Evolutionary conservation across 53 echinoderm and acorn worm species (phyloP).

Genomic region (Stichopus horrens): DNA sequence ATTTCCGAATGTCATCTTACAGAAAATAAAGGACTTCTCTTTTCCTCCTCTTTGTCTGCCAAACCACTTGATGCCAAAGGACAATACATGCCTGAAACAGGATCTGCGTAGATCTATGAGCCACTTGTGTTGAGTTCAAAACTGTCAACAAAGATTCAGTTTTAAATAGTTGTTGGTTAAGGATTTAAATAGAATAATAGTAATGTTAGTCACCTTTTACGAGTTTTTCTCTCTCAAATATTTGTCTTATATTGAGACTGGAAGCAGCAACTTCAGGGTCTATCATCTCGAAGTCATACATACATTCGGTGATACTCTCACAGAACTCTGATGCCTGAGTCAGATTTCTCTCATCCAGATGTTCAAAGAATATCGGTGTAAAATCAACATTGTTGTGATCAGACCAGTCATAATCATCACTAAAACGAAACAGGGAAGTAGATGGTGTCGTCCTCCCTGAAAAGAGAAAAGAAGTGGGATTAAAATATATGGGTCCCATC

Average conservation of each 20-base stretch:
- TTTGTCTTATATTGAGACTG: neutral
- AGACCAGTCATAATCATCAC: slow-evolving; percentile 25
- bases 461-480: neutral
- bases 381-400: slow-evolving; percentile 49
- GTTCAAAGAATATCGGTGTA: slow-evolving; percentile 51
- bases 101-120: too few species aligned
- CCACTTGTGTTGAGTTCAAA: too few species aligned
- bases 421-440: slow-evolving; percentile 61
- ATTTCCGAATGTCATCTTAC: too few species aligned
- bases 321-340: slow-evolving; percentile 38
- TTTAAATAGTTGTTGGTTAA: too few species aligned
- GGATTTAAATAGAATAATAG: too few species aligned
- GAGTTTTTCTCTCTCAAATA: neutral
- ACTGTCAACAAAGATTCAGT: too few species aligned
- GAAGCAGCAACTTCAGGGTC: neutral
- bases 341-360: slow-evolving; percentile 15
- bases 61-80: too few species aligned
- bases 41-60: too few species aligned
- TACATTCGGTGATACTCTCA: slow-evolving; percentile 36
- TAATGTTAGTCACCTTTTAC: neutral
- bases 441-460: slow-evolving; percentile 53
- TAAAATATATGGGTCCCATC: too few species aligned
- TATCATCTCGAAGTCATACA: slow-evolving; percentile 45
- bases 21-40: too few species aligned
- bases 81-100: too few species aligned